Evolutionary conservation across 1,140 invertebrate genomes (phyloP), one percentile per base, ranked within the genome.

Genomic region (Papilio dardanus): DNA sequence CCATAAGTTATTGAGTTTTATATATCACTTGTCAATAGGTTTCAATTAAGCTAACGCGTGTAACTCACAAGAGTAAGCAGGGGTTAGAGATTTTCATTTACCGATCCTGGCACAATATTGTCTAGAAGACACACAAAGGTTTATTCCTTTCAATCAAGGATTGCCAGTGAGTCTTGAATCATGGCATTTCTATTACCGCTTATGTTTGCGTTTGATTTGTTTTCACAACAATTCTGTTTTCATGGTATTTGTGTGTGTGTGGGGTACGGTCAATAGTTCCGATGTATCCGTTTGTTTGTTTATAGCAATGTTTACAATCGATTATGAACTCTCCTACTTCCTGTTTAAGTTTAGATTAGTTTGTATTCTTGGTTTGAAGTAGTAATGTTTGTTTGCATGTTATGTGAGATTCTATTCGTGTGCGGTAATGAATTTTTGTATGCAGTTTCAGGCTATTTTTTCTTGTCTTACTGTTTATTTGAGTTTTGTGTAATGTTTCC

Each of bases 201-300:
- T 24, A 12, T 66, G 65, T 35, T 66, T 65, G 28, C 19, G 35
- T 42, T 37, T 14, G n/a, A 35, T 67, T 67, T 69, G 67, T 69
- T 69, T 69, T 69, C 67, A 69, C 33, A 69, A 69, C 19, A 69
- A 35, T 69, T 69, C 67, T 21, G 67, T 69, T 42, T 69, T 69
- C 67, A 40, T 40, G 35, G 67, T 69, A 28, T 24, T 1, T 46
- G 30, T 14, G 62, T n/a, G 62, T 33, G 65, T 66, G 19, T 40
- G 67, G 7, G 67, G 19, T 31, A 31, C 28, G 67, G 31, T 37
- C 67, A 21, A 40, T 37, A 24, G 67, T 37, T 69, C 30, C 30
- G 33, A 21, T 33, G 30, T 35, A 66, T 66, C 16, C 31, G 30
- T 35, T 35, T 35, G 65, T 35, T 35, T 35, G 33, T 35, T 67